These are phyloP conservation scores for Atractosteus spatula DNA, from an alignment of 2,113 vertebrate species.

Conservation along the genomic window DNA sequence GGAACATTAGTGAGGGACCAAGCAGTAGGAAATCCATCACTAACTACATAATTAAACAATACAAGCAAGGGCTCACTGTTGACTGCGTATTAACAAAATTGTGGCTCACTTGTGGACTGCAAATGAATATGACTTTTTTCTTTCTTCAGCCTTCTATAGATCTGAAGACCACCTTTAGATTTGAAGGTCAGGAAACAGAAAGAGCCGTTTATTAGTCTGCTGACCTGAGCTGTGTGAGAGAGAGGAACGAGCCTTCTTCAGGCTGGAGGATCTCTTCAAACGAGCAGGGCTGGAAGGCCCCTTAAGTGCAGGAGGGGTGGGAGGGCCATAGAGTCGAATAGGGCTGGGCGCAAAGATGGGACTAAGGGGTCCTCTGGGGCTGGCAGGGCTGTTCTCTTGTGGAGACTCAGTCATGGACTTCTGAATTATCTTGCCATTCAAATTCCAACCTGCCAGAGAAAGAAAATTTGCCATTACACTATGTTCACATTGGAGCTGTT, in stretches of 20 bases:
- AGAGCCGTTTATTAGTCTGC: slow-evolving; percentile 8
- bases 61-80: background rate
- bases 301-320: slow-evolving; percentile 28
- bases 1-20: background rate
- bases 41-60: background rate
- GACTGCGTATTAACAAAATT: too few relatives aligned
- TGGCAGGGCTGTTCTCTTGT: slow-evolving; percentile 47
- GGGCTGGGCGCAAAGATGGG: slow-evolving; percentile 21
- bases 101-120: too few relatives aligned
- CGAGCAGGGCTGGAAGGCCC: slow-evolving; percentile 51
- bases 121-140: too few relatives aligned
- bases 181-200: too few relatives aligned
- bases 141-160: too few relatives aligned
- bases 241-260: slow-evolving; percentile 58
- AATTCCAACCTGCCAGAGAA: slow-evolving; percentile 49
- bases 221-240: slow-evolving; percentile 63
- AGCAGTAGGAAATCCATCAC: background rate
- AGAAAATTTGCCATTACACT: background rate
- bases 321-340: slow-evolving; percentile 35
- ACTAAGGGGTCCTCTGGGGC: slow-evolving; percentile 12
- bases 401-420: slow-evolving; percentile 39
- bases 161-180: too few relatives aligned
- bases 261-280: slow-evolving; percentile 63
- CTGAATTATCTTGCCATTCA: slow-evolving; percentile 47
- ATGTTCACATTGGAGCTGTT: too few relatives aligned